Evolutionary conservation across 2,888 invertebrate genomes (phyloP).

Genomic region (Cryptophagus acutangulus): DNA sequence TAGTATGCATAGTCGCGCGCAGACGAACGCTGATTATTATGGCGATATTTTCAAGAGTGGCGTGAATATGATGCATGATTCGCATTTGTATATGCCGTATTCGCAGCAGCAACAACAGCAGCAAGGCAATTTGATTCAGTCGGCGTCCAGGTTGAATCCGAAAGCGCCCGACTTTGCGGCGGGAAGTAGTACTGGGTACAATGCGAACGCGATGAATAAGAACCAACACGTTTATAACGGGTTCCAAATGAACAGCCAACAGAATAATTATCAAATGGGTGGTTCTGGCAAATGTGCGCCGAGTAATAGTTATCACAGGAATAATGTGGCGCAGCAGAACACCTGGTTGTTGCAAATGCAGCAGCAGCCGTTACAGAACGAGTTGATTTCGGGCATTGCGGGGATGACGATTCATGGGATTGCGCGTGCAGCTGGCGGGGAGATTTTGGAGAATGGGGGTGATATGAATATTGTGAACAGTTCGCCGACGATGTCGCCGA

Average conservation of each 20-base stretch:
- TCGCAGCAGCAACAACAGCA: constrained; percentile 27
- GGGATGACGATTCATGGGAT: constrained; percentile 44
- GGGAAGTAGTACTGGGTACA: constrained; percentile 49
- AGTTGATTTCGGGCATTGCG: constrained; percentile 43
- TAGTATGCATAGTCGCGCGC: constrained; percentile 38
- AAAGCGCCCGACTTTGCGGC: constrained; percentile 75
- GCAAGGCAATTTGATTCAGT: too few species aligned
- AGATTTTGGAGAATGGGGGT: constrained; percentile 45
- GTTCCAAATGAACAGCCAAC: constrained; percentile 30
- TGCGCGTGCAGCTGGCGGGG: constrained; percentile 39
- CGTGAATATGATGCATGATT: too few species aligned
- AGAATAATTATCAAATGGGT: constrained; percentile 26
- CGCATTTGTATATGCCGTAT: too few species aligned
- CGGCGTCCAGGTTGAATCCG: constrained; percentile 71
- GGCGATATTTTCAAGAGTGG: constrained; percentile 28
- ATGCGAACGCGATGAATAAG: constrained; percentile 29
- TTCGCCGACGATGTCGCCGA: constrained; percentile 50
- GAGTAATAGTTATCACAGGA: not conserved
- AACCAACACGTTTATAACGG: constrained; percentile 29
- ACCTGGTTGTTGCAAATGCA: constrained; percentile 42
- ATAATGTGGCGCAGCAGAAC: constrained; percentile 11
- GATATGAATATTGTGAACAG: constrained; percentile 50
- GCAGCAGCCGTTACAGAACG: constrained; percentile 37
- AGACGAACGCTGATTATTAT: constrained; percentile 26
- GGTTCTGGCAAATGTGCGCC: too few species aligned